Evolutionary conservation across 2,888 invertebrate species (phyloP), one percentile per base, ranked within the genome.

Genomic region (Amiota communis): DNA sequence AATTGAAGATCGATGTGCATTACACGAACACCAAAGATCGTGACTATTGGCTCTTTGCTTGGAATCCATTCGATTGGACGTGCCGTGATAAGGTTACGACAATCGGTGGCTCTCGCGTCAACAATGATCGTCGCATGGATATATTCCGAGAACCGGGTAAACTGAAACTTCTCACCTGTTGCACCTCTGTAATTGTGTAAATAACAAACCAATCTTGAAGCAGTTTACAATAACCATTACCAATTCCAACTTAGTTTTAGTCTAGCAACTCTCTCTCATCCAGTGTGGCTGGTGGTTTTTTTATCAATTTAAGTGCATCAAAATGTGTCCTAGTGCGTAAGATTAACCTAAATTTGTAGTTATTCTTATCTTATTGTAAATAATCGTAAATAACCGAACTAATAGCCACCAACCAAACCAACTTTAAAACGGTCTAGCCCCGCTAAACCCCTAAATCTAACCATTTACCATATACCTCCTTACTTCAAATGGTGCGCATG

Each of bases 61-160:
- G 95, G 92, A 95, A 95, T 83, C 92, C 94, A 63, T 93, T 94
- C 79, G 95, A 95, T 85, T 93, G 94, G 15, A 92, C 93, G 36
- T 96, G 96, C 76, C 89, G 90, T 10, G 90, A 90, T 76, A 89
- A 90, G 80, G 89, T 90, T 61, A 89, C 88, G 74, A 90, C 90
- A 1, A 89, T 90, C 53, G 90, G 90, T 15, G 90, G 90, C 15
- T 87, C 87, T 15, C 87, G 90, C 17, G 89, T 88, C 3, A 90
- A 90, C 76, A 90, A 90, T 73, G 90, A 90, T 80, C 86, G 90
- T 2, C 89, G 90, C 71, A 90, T 90, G 90, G 90, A 90, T 74
- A 90, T 90, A 77, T 90, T 90, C 85, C 88, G 89, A 74, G 90
- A 90, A 81, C 89, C 90, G 77, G 90, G 90, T 90, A 90, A 90